Evolutionary conservation across 2,113 vertebrate species (phyloP).

Genomic region (Periophthalmodon schlosseri): DNA sequence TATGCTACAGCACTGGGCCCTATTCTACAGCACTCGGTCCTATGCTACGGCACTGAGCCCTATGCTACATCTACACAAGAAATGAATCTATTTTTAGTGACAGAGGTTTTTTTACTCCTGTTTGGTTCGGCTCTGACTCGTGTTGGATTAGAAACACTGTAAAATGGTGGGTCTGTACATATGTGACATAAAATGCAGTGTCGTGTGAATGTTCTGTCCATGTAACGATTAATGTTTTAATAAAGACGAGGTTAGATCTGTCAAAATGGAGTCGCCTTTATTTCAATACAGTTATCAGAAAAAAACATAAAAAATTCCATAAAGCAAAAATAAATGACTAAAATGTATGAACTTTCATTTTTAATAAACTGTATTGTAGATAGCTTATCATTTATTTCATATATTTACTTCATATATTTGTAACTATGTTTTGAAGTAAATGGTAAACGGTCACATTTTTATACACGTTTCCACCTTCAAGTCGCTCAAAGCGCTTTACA

Average conservation of each 20-base stretch:
- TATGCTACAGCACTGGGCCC: too few species aligned
- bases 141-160: constrained; percentile 6
- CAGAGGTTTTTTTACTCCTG: constrained; percentile 52
- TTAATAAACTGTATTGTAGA: too few species aligned
- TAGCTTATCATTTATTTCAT: background rate
- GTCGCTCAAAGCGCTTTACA: too few species aligned
- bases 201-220: constrained; percentile 22
- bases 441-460: too few species aligned
- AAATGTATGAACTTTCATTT: too few species aligned
- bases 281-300: background rate
- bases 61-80: constrained; percentile 15
- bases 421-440: too few species aligned
- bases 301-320: background rate
- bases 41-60: too few species aligned
- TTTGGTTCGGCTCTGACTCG: constrained; percentile 16
- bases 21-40: too few species aligned
- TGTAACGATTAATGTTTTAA: constrained; percentile 4
- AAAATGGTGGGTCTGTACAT: constrained; percentile 53
- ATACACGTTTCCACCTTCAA: too few species aligned
- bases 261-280: background rate
- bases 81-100: constrained; percentile 63
- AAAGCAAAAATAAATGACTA: background rate
- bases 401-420: too few species aligned
- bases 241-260: background rate
- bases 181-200: constrained; percentile 70